phyloP scores from a whole-genome alignment of 2,888 invertebrate genomes.

The Anticlea derivata region DNA sequence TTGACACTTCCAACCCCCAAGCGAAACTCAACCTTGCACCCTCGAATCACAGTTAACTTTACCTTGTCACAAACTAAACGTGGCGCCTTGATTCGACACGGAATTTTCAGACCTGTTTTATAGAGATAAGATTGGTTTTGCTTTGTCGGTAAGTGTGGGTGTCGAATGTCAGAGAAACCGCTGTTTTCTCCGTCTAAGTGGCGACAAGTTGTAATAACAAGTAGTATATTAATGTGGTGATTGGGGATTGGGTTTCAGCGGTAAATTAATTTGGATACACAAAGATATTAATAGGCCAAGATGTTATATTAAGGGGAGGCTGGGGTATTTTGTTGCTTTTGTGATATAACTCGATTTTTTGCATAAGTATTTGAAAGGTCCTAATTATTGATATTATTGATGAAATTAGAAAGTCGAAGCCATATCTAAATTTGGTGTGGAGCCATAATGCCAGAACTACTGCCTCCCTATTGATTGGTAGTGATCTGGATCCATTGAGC shows the following conservation, averaged over 20 bases:
- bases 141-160: slow-evolving; percentile 35
- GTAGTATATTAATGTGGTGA: slow-evolving; percentile 60
- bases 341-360: not conserved
- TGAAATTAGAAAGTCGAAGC: too few relatives aligned
- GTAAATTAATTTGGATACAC: slow-evolving; percentile 33
- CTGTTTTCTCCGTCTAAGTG: slow-evolving; percentile 62
- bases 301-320: slow-evolving; percentile 11
- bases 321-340: slow-evolving; percentile 7
- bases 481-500: too few relatives aligned
- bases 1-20: slow-evolving; percentile 37
- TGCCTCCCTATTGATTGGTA: too few relatives aligned
- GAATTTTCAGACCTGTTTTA: not conserved
- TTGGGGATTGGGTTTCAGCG: slow-evolving; percentile 48
- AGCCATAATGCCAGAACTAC: too few relatives aligned
- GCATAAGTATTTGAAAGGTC: too few relatives aligned
- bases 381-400: too few relatives aligned
- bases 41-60: not conserved
- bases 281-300: slow-evolving; percentile 17
- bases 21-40: not conserved
- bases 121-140: slow-evolving; percentile 25
- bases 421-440: too few relatives aligned
- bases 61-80: not conserved
- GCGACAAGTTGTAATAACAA: slow-evolving; percentile 76
- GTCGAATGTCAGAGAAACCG: slow-evolving; percentile 65
- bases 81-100: not conserved